phyloP scores from a whole-genome alignment of 2,113 vertebrate genomes.

The Setophaga coronata region DNA sequence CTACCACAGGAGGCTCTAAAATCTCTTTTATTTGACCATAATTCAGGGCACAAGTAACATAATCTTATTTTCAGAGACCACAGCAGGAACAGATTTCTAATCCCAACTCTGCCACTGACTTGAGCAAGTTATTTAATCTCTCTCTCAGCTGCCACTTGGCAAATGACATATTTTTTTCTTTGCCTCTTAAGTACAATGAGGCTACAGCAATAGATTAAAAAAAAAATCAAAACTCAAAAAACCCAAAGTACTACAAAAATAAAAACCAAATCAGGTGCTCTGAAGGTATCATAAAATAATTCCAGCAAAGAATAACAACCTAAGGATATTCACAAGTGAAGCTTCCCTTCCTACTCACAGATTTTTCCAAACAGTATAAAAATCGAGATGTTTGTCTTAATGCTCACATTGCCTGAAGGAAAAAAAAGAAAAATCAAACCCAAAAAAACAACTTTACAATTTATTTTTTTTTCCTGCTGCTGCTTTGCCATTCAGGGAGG shows the following conservation, averaged over 20 bases:
- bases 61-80: background rate
- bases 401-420: background rate
- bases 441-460: background rate
- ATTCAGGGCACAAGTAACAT: background rate
- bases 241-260: background rate
- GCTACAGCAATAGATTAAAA: background rate
- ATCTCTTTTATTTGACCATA: background rate
- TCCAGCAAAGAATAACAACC: background rate
- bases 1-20: background rate
- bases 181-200: background rate
- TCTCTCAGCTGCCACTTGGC: background rate
- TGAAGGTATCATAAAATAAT: background rate
- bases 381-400: background rate
- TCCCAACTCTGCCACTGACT: background rate
- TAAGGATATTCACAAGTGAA: background rate
- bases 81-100: background rate
- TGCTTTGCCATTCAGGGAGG: background rate
- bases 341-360: background rate
- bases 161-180: background rate
- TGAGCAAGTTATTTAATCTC: background rate
- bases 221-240: background rate
- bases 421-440: background rate
- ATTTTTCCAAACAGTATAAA: background rate
- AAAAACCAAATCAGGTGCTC: background rate
- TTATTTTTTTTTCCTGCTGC: background rate